Base-by-base conservation (phyloP, 2,113 vertebrate genomes). In the Nothobranchius furzeri region DNA sequence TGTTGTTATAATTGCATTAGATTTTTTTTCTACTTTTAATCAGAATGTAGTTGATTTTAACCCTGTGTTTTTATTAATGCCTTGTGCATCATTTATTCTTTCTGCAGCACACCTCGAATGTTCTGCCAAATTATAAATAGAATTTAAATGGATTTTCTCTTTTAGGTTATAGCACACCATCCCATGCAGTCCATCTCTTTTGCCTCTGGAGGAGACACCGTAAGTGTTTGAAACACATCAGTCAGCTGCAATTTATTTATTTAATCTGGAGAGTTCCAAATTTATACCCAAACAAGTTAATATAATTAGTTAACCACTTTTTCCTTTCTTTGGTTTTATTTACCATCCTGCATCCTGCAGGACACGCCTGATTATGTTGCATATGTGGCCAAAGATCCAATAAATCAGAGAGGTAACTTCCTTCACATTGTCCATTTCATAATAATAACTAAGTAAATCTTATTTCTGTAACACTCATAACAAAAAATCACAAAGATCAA, bases 181-280 rank as follows among this genome's bases (percentile, higher is more conserved):
- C 95, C 94, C 60, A 95, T 96, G 93, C 94, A 95, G 79, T 93
- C 94, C 60, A 95, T 95, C 88, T 96, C 96, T 43, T 95, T 95
- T 4, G 95, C 95, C 46, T 95, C 96, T 0, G 95, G 96, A 0
- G 96, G 95, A 69, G 95, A 96, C 87, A 92, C 91, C 73, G 94
- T 94, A 80, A 94, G 94, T 73, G 48, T 40, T 40, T 40, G 6
- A 52, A 15, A 65, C 45, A 50, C 9, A 50, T 56, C 63, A 57
- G 42, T 59, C 1, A 25, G 73, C 24, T 73, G 50, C 30, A 30
- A 30, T 30, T 30, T 30, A 4, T 30, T 30, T 30, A 30, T 30
- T 30, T 12, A 51, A 60, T 70, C 77, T 30, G 58, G 60, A 65
- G 25, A n/a, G 65, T 75, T 68, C 35, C 72, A 65, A 37, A 77